Evolutionary conservation across 2,888 invertebrate species (phyloP), one percentile per base, ranked within the genome.

Genomic region (Caenorhabditis sp.): DNA sequence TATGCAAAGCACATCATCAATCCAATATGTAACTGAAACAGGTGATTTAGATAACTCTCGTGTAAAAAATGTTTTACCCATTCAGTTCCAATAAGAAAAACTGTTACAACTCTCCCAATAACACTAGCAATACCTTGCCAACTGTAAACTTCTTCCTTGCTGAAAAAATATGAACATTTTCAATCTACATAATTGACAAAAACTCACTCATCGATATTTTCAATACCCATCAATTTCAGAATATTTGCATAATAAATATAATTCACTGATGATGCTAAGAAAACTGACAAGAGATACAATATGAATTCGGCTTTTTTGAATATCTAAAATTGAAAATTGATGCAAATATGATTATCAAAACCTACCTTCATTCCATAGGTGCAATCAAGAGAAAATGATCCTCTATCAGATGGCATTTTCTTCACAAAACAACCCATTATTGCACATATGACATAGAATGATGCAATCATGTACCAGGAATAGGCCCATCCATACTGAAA

Each of bases 211-310:
- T 68, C 67, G 36, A 81, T 78, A 12, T 74, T 68, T 14, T 78
- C 68, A 0, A 60, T 38, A 10, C 56, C 62, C 81, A 81, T 81
- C 21, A 79, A 53, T 36, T 57, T 66, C 1, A 81, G 58, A 36
- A 79, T 81, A 31, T 79, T 78, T 0, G 81, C 74, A 10, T 79
- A 43, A 38, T 81, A 81, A 36, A 81, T 78, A 57, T 79, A 78
- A 10, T 31, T 69, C 2, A 75, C 75, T 0, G 66, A 60, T 12
- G 81, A 72, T 8, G 79, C 77, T 36, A 73, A 78, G 63, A 79
- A 81, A 1, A 75, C 68, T 23, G 78, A 72, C n/a, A 76, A 50
- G 7, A 77, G 52, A 64, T 78, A 76, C 1, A 75, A 50, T 38
- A 72, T 63, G 36, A 81, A 79, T n/a, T 78, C 81, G 0, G 64